Conservation (phyloP, 2,797 vertebrate genomes). For the Anomalospiza imberbis region DNA sequence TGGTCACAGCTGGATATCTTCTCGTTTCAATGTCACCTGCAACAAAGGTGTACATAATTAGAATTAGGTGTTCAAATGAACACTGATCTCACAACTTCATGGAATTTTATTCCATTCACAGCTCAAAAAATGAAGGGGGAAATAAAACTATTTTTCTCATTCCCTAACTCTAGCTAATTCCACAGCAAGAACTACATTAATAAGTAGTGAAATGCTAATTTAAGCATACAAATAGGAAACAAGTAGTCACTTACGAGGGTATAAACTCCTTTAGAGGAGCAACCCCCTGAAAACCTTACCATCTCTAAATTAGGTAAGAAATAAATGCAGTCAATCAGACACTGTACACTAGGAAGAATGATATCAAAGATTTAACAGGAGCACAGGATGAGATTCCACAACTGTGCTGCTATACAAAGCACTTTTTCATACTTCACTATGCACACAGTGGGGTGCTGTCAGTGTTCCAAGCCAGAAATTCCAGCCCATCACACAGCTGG, state of each 20-base stretch:
- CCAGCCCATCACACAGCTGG: neutral
- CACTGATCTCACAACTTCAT: neutral
- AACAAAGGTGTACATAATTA: constrained; percentile 23
- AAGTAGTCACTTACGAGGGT: constrained; percentile 14
- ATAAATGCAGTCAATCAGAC: neutral
- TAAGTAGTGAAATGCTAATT: neutral
- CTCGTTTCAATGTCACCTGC: constrained; percentile 67
- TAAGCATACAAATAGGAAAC: neutral
- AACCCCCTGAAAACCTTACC: neutral
- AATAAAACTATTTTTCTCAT: neutral
- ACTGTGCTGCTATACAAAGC: neutral
- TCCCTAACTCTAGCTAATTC: neutral
- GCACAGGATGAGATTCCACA: neutral
- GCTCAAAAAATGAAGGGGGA: neutral
- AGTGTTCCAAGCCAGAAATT: neutral
- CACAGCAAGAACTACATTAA: neutral
- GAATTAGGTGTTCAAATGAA: neutral
- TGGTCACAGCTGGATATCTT: constrained; percentile 73
- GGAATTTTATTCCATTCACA: neutral
- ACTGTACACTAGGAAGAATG: fast-evolving
- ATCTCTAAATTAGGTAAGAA: constrained; percentile 23
- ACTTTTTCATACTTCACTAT: neutral
- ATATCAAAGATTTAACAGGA: neutral
- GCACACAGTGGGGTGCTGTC: neutral
- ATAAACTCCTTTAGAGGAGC: constrained; percentile 6